phyloP scores from a whole-genome alignment of 2,888 invertebrate species.

The Epirrhoe alternata region DNA sequence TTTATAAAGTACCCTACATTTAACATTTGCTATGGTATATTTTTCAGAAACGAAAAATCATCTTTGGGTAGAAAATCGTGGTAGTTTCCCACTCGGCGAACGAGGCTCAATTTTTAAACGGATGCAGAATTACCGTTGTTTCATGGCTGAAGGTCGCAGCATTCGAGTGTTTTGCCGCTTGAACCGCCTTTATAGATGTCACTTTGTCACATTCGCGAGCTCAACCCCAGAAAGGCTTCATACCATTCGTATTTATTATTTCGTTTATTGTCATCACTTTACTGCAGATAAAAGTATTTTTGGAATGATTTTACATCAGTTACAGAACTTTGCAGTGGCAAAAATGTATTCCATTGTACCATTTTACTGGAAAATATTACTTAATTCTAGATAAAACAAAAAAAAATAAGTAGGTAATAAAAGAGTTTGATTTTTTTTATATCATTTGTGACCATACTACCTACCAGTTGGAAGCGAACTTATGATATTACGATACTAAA shows the following conservation, averaged over 20 bases:
- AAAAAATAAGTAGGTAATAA: too few relatives aligned
- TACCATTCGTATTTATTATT: constrained; percentile 48
- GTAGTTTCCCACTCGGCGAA: too few relatives aligned
- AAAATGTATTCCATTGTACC: too few relatives aligned
- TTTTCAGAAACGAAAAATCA: too few relatives aligned
- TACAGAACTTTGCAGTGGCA: neutral
- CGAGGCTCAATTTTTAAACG: neutral
- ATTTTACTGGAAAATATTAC: too few relatives aligned
- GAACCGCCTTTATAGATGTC: constrained; percentile 74
- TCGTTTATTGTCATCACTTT: constrained; percentile 35
- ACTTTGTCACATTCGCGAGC: constrained; percentile 72
- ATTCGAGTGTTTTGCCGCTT: constrained; percentile 72
- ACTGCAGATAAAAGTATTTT: constrained; percentile 26
- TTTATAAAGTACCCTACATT: too few relatives aligned
- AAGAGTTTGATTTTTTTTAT: neutral
- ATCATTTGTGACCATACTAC: neutral
- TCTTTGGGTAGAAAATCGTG: too few relatives aligned
- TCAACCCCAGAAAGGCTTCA: constrained; percentile 68
- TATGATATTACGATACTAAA: neutral
- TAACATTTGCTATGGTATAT: too few relatives aligned
- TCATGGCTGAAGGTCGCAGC: constrained; percentile 59
- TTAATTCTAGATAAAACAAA: too few relatives aligned
- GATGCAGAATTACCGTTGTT: constrained; percentile 43
- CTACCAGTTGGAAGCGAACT: neutral
- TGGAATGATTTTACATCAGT: constrained; percentile 4